Conservation (phyloP, 2,888 invertebrate species). For the Drosophila trichaetosa region DNA sequence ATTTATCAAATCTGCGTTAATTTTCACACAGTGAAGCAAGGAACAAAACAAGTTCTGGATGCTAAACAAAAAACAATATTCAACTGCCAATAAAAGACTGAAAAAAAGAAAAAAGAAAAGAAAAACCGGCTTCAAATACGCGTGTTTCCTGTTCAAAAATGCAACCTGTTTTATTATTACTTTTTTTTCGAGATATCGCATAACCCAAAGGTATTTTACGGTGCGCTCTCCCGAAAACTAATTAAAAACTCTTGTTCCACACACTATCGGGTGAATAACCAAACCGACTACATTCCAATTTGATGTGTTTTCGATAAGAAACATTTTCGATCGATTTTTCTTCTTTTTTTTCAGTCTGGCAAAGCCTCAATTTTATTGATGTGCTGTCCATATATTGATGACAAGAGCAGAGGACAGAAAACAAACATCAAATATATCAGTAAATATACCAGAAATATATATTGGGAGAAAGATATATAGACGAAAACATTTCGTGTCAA, state of each 20-base stretch:
- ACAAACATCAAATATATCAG: slow-evolving; percentile 24
- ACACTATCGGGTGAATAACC: slow-evolving; percentile 35
- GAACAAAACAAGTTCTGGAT: slow-evolving; percentile 65
- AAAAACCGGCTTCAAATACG: slow-evolving; percentile 69
- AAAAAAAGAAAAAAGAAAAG: slow-evolving; percentile 38
- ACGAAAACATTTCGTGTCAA: slow-evolving; percentile 58
- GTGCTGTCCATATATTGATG: slow-evolving; percentile 64
- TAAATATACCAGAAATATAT: neutral
- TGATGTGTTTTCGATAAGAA: slow-evolving; percentile 43
- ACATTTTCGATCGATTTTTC: neutral
- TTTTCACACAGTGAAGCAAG: slow-evolving; percentile 39
- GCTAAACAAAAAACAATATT: slow-evolving; percentile 16
- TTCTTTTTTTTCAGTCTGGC: neutral
- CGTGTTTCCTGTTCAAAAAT: slow-evolving; percentile 63
- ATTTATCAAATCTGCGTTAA: slow-evolving; percentile 56
- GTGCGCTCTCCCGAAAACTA: slow-evolving; percentile 43
- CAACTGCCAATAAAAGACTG: slow-evolving; percentile 50
- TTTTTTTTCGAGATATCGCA: slow-evolving; percentile 43
- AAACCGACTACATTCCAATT: slow-evolving; percentile 61
- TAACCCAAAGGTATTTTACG: slow-evolving; percentile 54
- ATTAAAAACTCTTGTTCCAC: slow-evolving; percentile 67
- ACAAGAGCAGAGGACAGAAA: slow-evolving; percentile 33
- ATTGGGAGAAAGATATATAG: slow-evolving; percentile 3
- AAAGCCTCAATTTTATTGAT: slow-evolving; percentile 60
- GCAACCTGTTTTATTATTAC: slow-evolving; percentile 58